Base-by-base conservation (phyloP, 2,113 vertebrate genomes). In the Alces alces region DNA sequence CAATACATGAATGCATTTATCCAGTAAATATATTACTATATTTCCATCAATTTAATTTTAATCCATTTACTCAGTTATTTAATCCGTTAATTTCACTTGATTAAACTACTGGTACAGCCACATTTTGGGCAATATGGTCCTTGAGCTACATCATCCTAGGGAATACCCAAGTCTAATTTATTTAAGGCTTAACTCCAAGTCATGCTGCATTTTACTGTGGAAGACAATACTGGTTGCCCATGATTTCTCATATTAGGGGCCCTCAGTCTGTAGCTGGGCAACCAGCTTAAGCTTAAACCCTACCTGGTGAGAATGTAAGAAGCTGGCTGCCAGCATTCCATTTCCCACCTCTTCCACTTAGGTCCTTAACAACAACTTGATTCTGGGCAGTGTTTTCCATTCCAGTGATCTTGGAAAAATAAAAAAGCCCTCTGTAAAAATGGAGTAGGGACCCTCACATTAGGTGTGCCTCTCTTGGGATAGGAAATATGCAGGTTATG, bases 41-140 rank as follows among this genome's bases (percentile, higher is more conserved):
- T 60, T 86, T 83, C 25, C 3, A 88, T 14, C 60, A 50, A 58
- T 88, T 94, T 90, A 61, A 39, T 80, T 96, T 90, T 91, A 95
- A 93, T 61, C 50, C 58, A 73, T 86, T 96, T 76, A 43, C 70
- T 76, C 43, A 57, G 23, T 57, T 25, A 61, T 96, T 93, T 92
- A 96, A 91, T 70, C 43, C 58, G 73, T 86, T 96, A 85, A 89
- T 91, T 96, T 94, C 19, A 57, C 70, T 93, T 97, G 97, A 64
- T 13, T 76, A 39, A 93, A 73, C 23, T 92, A 39, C 43, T 33
- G 66, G 58, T 15, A 27, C 6, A 95, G 33, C 14, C 17, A 70
- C 33, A 30, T 66, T 86, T 98, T 96, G 27, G 73, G 28, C 7
- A 73, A 13, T 54, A 21, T 92, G 82, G 66, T 45, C 36, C 76